Evolutionary conservation across 1,140 invertebrate genomes (phyloP).

Genomic region (Drosophila yakuba): DNA sequence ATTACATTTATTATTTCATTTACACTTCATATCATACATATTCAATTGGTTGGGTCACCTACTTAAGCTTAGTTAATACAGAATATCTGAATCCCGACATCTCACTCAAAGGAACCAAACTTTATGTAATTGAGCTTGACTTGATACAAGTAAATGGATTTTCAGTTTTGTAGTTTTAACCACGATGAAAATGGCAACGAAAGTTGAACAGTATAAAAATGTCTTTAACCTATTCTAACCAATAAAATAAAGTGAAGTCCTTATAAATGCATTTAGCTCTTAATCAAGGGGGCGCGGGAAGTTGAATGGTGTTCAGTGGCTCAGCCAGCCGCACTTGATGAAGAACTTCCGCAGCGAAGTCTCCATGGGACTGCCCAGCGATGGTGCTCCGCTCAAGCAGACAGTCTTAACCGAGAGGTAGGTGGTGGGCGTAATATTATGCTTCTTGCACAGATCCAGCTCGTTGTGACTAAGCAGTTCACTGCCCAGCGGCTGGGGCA

Average conservation of each 20-base stretch:
- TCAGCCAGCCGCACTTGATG: slow-evolving; percentile 84
- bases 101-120: slow-evolving; percentile 50
- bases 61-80: slow-evolving; percentile 63
- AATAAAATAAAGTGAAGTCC: slow-evolving; percentile 65
- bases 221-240: slow-evolving; percentile 55
- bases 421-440: slow-evolving; percentile 86
- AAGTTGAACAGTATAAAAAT: slow-evolving; percentile 59
- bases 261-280: slow-evolving; percentile 43
- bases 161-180: slow-evolving; percentile 43
- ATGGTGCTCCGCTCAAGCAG: slow-evolving; percentile 83
- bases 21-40: slow-evolving; percentile 66
- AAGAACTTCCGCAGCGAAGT: slow-evolving; percentile 80
- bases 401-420: slow-evolving; percentile 87
- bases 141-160: slow-evolving; percentile 74
- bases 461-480: slow-evolving; percentile 85
- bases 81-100: slow-evolving; percentile 41
- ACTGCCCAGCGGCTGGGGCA: slow-evolving; percentile 71
- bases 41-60: slow-evolving; percentile 66
- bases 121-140: slow-evolving; percentile 49
- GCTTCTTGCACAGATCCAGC: slow-evolving; percentile 85
- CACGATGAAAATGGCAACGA: slow-evolving; percentile 58
- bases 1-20: slow-evolving; percentile 73
- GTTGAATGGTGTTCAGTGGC: slow-evolving; percentile 49
- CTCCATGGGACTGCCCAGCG: slow-evolving; percentile 75
- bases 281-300: slow-evolving; percentile 5